Percentiles rank a stretch among this genome's conserved stretches.
Evolutionary conservation across 1,140 invertebrate species (phyloP).

Genomic region (Grapholita molesta): DNA sequence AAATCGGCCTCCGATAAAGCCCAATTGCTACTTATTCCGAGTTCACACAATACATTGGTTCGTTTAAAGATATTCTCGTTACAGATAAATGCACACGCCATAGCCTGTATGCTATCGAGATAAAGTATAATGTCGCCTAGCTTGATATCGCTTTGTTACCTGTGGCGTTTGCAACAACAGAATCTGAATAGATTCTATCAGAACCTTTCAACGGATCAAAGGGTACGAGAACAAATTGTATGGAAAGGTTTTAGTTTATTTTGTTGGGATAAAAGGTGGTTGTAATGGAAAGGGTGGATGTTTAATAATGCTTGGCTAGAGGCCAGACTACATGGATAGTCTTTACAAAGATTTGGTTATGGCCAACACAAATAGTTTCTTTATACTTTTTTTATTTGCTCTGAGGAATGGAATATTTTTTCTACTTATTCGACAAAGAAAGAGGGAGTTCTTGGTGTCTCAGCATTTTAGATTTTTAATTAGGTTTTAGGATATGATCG

Average conservation of each 20-base stretch:
- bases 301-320: not conserved
- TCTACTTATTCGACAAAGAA: no score
- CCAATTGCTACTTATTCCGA: not conserved
- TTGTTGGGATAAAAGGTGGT: not conserved
- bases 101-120: not conserved
- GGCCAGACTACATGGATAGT: not conserved
- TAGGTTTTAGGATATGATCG: no score
- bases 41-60: not conserved
- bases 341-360: not conserved
- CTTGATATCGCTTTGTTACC: not conserved
- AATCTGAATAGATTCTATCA: conserved; percentile 4
- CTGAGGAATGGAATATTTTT: no score
- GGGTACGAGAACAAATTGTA: not conserved
- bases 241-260: not conserved
- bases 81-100: not conserved
- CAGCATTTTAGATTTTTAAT: no score
- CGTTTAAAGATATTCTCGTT: not conserved
- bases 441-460: no score
- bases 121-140: not conserved
- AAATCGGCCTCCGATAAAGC: not conserved
- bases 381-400: no score
- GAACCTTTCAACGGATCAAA: not conserved
- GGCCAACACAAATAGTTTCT: no score
- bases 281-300: not conserved
- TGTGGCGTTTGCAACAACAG: not conserved